phyloP scores from a whole-genome alignment of 2,888 invertebrate genomes.

The Gari tellinella region DNA sequence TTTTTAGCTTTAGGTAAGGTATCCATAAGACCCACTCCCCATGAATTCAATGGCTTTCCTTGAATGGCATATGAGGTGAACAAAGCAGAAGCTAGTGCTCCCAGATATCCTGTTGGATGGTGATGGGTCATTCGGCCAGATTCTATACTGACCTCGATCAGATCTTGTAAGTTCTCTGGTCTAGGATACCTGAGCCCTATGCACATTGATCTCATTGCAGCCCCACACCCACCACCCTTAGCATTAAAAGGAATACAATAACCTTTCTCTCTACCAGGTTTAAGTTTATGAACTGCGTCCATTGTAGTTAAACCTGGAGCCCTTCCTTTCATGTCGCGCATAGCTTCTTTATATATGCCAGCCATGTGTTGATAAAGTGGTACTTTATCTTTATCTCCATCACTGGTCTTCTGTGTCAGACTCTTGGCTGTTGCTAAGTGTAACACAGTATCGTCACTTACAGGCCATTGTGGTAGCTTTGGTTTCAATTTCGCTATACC shows the following conservation, averaged over 20 bases:
- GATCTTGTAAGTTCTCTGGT: constrained; percentile 68
- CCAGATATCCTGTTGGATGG: constrained; percentile 80
- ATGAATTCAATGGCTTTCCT: constrained; percentile 73
- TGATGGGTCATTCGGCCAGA: constrained; percentile 82
- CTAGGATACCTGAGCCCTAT: constrained; percentile 79
- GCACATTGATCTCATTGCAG: constrained; percentile 81
- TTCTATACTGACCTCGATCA: constrained; percentile 78
- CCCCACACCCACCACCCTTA: constrained; percentile 80
- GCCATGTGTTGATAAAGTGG: constrained; percentile 43
- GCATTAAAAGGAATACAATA: constrained; percentile 14
- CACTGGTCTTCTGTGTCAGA: constrained; percentile 17
- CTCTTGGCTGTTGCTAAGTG: constrained; percentile 82
- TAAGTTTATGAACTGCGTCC: background rate
- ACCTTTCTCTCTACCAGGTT: background rate
- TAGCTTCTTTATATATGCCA: constrained; percentile 12
- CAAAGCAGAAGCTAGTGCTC: constrained; percentile 77
- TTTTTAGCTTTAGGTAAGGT: constrained; percentile 67
- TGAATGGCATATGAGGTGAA: constrained; percentile 73
- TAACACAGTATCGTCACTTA: constrained; percentile 83
- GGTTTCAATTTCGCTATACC: constrained; percentile 74
- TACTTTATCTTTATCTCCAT: constrained; percentile 38
- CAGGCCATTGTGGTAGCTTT: constrained; percentile 68
- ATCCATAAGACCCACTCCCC: constrained; percentile 77
- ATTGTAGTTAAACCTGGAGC: constrained; percentile 21
- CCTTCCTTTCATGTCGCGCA: constrained; percentile 27